Base-by-base conservation (phyloP, 2,113 vertebrate species). In the Alethe castanea region DNA sequence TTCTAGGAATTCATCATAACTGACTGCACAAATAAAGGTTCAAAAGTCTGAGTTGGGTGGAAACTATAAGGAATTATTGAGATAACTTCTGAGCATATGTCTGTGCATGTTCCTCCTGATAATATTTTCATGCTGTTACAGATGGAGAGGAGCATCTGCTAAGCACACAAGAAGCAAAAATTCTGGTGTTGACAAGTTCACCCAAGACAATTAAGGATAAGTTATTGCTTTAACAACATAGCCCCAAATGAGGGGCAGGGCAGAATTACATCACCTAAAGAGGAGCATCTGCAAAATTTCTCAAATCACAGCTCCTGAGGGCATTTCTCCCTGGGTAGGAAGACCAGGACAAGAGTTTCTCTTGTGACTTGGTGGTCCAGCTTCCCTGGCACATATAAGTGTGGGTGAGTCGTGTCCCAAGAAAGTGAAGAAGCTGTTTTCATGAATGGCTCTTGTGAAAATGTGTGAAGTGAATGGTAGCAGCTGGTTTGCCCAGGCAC, bases 171-270 rank as follows among this genome's bases (percentile, higher is more conserved):
- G 91, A 88, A 81, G 38, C 53, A 73, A 81, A 83, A 90, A 45
- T 14, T 38, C 50, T 91, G 17, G 78, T 77, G 93, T 54, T 97
- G 94, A 95, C 91, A 96, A 90, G 84, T 74, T 96, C 86, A 95
- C 64, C 86, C 82, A 92, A 88, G 84, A 85, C 64, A 92, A 95
- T 95, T 92, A 95, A 60, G 77, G 36, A 36, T 89, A 89, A 95
- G 4, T 95, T 95, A 91, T 87, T 94, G 48, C 86, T 91, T 72
- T 57, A 92, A 82, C 81, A 85, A 83, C 78, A 71, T 16, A 91
- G 57, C 25, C 61, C 52, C 36, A 72, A 71, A 71, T 60, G 40
- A 53, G 26, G 57, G 82, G 80, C 44, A 84, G 22, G 36, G 73
- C 84, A 76, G 81, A 87, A 93, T 94, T 92, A 66, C 88, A 86